Percentiles rank a stretch among this genome's conserved stretches.
Evolutionary conservation across 1,140 invertebrate species (phyloP).

Genomic region (Aradophagus sp.): DNA sequence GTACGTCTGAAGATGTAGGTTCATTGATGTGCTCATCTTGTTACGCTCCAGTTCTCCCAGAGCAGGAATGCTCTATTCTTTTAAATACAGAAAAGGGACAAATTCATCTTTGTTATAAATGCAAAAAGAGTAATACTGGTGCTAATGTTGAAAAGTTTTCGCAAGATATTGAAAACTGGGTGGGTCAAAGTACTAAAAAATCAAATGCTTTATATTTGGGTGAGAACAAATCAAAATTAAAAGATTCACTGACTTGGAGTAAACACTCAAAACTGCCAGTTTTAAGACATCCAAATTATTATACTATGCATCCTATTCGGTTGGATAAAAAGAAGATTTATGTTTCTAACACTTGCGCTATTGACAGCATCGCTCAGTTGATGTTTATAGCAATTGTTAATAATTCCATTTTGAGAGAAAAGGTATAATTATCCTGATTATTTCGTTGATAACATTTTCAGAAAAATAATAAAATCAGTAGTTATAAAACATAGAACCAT

Average conservation of each 20-base stretch:
- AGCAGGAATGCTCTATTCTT: no score
- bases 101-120: no score
- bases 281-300: background rate
- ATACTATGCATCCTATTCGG: background rate
- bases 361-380: background rate
- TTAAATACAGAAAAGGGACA: no score
- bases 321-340: background rate
- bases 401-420: background rate
- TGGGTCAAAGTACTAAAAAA: background rate
- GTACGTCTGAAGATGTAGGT: no score
- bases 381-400: background rate
- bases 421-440: no score
- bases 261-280: slow-evolving; percentile 1
- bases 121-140: background rate
- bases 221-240: background rate
- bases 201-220: background rate
- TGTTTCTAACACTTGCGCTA: background rate
- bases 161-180: background rate
- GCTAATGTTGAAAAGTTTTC: background rate
- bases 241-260: background rate
- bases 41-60: no score
- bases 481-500: no score
- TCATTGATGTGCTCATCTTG: no score
- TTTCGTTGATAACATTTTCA: no score
- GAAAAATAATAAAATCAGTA: no score